Base-by-base conservation (phyloP, 2,888 invertebrate genomes). In the Hemaris fuciformis region DNA sequence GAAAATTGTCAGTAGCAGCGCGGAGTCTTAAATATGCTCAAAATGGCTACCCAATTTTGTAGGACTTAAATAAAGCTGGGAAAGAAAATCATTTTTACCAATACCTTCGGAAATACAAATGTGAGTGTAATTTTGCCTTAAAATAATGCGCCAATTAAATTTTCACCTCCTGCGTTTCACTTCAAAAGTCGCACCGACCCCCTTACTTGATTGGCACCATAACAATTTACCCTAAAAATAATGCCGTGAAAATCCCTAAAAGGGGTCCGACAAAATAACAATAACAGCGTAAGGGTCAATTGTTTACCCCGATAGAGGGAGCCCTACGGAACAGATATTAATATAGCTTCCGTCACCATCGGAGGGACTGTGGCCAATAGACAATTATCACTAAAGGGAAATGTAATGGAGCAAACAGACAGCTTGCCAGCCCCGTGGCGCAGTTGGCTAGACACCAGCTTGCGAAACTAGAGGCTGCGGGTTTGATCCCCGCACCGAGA, bases 291-390 rank as follows among this genome's bases (percentile, higher is more conserved):
- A 65, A 73, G 74, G 81, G 80, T 81, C 81, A 79, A 83, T 81
- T 83, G 81, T 83, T 83, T 80, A 76, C 75, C 75, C 84, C n/a
- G n/a, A n/a, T n/a, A n/a, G n/a, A n/a, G n/a, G 81, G 85, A 84
- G 84, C 68, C 66, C 67, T 59, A 31, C 57, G 57, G 57, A 57
- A 45, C 43, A 74, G 67, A 83, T 84, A 88, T 88, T 89, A 89
- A 88, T 89, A 88, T 82, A 77, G 80, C 82, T 85, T 87, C 88
- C 87, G 85, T 65, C 84, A 79, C 71, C 66, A 41, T 53, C 20
- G 23, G 18, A 20, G 15, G 10, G 34, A 45, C 45, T 45, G 57
- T 43, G 45, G 45, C 6, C 45, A 34, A 61, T 57, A 34, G 57
- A 22, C 22, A 27, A 7, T 57, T 38, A 20, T 38, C 2, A 5